These are phyloP conservation scores for Mesorhabditis sp. DNA, from an alignment of 2,888 invertebrate species.

Conservation along the genomic window DNA sequence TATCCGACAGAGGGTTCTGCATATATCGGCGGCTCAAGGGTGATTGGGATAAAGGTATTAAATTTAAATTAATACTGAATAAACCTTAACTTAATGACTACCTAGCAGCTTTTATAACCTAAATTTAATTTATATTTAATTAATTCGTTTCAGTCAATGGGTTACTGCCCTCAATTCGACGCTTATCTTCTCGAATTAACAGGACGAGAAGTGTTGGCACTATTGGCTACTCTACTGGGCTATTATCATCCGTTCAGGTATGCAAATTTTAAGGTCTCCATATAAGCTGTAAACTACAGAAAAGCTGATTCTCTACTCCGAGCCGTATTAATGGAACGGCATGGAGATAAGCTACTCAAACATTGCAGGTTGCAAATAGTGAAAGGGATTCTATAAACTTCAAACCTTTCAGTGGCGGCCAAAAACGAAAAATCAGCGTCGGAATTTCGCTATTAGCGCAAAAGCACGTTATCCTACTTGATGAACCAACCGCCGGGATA, in stretches of 20 bases:
- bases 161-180: constrained; percentile 56
- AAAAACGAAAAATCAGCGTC: constrained; percentile 75
- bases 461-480: constrained; percentile 70
- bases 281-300: neutral
- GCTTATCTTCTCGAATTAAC: constrained; percentile 50
- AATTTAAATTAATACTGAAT: neutral
- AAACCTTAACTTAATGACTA: neutral
- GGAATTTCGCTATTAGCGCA: constrained; percentile 75
- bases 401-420: constrained; percentile 68
- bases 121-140: neutral
- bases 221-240: neutral
- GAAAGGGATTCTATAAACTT: neutral
- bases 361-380: neutral
- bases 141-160: constrained; percentile 30
- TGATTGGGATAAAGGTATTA: constrained; percentile 23
- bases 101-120: neutral
- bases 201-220: constrained; percentile 42
- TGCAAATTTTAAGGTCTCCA: neutral
- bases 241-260: neutral
- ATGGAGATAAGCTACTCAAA: neutral
- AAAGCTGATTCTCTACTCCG: neutral
- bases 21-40: constrained; percentile 21
- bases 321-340: neutral
- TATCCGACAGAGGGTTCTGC: constrained; percentile 29
- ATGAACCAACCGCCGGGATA: constrained; percentile 60